Evolutionary conservation across 2,113 vertebrate genomes (phyloP).

Genomic region (Calidris pugnax): DNA sequence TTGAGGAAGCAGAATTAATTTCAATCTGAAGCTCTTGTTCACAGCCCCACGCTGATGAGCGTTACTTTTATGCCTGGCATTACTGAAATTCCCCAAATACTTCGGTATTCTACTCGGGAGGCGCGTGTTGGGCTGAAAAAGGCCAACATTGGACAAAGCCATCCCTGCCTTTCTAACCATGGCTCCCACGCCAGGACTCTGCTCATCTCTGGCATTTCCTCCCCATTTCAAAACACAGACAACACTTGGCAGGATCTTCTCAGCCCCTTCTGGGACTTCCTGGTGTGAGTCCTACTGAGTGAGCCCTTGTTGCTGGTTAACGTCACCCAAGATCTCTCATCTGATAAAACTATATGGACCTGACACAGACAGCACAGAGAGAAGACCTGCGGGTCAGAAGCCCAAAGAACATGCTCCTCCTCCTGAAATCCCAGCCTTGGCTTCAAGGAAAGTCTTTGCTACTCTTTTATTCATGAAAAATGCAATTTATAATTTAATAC

Average conservation of each 20-base stretch:
- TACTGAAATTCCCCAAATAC: background rate
- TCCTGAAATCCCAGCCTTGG: background rate
- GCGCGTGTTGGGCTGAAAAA: background rate
- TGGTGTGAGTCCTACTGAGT: background rate
- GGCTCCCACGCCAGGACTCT: background rate
- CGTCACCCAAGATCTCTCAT: background rate
- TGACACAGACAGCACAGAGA: background rate
- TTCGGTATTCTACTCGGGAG: background rate
- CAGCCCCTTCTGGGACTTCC: background rate
- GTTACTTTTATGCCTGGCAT: background rate
- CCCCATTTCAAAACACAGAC: background rate
- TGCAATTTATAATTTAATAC: background rate
- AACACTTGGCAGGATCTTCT: background rate
- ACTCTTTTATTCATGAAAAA: background rate
- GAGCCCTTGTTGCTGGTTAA: background rate
- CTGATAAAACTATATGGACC: accelerated
- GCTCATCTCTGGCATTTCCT: background rate
- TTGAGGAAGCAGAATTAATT: background rate
- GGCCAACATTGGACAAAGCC: background rate
- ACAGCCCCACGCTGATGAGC: background rate
- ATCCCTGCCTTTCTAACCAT: background rate
- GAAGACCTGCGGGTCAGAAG: background rate
- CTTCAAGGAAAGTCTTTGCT: background rate
- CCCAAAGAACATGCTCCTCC: background rate
- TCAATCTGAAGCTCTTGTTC: background rate